Conservation (phyloP, 2,113 vertebrate genomes). For the Aleadryas rufinucha region DNA sequence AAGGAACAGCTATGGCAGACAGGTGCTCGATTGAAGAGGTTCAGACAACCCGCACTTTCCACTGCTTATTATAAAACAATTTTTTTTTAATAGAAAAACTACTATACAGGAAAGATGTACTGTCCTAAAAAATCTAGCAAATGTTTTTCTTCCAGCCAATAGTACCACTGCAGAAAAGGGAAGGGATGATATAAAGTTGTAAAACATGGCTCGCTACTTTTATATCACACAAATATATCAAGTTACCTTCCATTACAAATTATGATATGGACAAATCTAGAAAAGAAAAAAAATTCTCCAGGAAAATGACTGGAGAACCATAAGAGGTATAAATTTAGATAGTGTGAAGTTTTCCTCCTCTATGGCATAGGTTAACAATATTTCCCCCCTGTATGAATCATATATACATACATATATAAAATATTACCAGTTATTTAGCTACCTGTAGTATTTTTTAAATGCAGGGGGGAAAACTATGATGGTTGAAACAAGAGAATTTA, state of each 20-base stretch:
- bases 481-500: constrained; percentile 54
- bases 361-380: constrained; percentile 62
- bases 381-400: constrained; percentile 70
- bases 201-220: constrained; percentile 83
- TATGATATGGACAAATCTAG: constrained; percentile 70
- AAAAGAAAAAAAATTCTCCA: constrained; percentile 62
- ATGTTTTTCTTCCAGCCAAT: constrained; percentile 74
- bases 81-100: constrained; percentile 62
- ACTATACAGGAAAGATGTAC: constrained; percentile 68
- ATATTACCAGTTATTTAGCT: constrained; percentile 65
- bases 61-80: constrained; percentile 65
- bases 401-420: constrained; percentile 79
- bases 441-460: constrained; percentile 61
- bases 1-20: constrained; percentile 81
- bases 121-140: constrained; percentile 67
- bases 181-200: constrained; percentile 73
- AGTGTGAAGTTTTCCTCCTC: constrained; percentile 70
- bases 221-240: constrained; percentile 84
- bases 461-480: constrained; percentile 53
- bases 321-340: constrained; percentile 72
- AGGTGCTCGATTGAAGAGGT: constrained; percentile 52
- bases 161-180: constrained; percentile 82
- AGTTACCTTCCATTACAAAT: constrained; percentile 73
- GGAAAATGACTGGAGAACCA: constrained; percentile 62
- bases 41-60: constrained; percentile 65